These are phyloP conservation scores for Lasioglossum baleicum DNA, from an alignment of 1,140 invertebrate genomes.

Conservation along the genomic window DNA sequence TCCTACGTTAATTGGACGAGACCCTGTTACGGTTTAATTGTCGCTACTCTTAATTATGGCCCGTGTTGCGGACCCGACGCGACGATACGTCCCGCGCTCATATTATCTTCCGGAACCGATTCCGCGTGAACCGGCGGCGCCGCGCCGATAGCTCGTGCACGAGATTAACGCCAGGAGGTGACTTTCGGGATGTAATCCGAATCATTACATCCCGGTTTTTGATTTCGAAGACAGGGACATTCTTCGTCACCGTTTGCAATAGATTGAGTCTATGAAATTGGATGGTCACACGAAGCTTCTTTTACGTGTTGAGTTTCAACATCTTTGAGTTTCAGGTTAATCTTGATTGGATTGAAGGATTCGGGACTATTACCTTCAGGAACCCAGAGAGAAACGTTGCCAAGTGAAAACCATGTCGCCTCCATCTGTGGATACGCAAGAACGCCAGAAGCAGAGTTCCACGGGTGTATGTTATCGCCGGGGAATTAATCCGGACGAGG, in stretches of 20 bases:
- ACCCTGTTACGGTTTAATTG: constrained; percentile 57
- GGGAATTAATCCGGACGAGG: constrained; percentile 53
- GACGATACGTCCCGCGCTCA: background rate
- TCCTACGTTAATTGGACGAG: constrained; percentile 55
- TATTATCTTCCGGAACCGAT: constrained; percentile 39
- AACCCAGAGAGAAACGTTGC: no score
- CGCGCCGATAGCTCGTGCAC: background rate
- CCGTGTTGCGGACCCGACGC: background rate
- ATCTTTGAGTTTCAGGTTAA: no score
- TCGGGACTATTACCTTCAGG: no score
- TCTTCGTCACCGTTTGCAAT: no score
- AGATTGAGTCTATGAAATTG: no score
- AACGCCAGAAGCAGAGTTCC: constrained; percentile 29
- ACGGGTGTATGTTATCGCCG: constrained; percentile 43
- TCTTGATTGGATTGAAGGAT: no score
- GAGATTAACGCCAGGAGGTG: background rate
- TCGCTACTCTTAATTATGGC: constrained; percentile 49
- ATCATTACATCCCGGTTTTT: no score
- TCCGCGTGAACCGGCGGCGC: background rate
- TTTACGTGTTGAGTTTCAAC: no score
- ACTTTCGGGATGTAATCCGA: no score
- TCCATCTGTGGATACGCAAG: background rate
- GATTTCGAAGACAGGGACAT: no score
- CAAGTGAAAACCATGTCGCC: background rate
- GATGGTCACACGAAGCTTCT: no score